phyloP scores from a whole-genome alignment of 2,888 invertebrate genomes.

The Stegana nigrithorax region DNA sequence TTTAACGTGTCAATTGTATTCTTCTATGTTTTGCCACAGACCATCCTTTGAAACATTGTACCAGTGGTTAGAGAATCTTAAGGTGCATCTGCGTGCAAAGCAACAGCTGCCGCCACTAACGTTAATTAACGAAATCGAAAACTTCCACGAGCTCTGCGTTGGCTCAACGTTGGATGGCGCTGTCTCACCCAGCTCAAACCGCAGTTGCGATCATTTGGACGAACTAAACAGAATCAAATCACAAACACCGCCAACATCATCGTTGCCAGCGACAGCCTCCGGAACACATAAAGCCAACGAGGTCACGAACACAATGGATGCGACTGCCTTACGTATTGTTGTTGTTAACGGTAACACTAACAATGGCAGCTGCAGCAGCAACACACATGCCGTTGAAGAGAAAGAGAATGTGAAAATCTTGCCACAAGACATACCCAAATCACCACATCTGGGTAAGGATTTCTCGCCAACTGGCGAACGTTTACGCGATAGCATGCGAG shows the following conservation, averaged over 20 bases:
- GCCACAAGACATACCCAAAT: constrained; percentile 66
- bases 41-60: constrained; percentile 91
- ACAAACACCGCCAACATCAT: not conserved
- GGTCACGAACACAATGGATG: not conserved
- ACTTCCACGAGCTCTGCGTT: constrained; percentile 71
- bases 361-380: not conserved
- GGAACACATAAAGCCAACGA: not conserved
- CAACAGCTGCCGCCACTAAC: constrained; percentile 76
- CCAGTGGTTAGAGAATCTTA: constrained; percentile 86
- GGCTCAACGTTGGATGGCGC: constrained; percentile 67
- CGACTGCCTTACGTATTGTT: not conserved
- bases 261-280: not conserved
- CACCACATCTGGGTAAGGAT: constrained; percentile 68
- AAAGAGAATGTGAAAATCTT: constrained; percentile 48
- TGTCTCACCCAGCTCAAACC: constrained; percentile 65
- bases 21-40: constrained; percentile 68
- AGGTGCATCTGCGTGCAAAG: constrained; percentile 77
- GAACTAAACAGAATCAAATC: constrained; percentile 33
- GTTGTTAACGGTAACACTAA: not conserved
- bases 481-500: constrained; percentile 67
- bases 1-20: not conserved
- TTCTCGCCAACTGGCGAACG: constrained; percentile 68
- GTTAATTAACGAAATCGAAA: constrained; percentile 78
- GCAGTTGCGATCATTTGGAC: constrained; percentile 65
- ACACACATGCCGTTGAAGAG: constrained; percentile 34